phyloP scores from a whole-genome alignment of 2,888 invertebrate genomes.

The Catotricha subobsoleta region DNA sequence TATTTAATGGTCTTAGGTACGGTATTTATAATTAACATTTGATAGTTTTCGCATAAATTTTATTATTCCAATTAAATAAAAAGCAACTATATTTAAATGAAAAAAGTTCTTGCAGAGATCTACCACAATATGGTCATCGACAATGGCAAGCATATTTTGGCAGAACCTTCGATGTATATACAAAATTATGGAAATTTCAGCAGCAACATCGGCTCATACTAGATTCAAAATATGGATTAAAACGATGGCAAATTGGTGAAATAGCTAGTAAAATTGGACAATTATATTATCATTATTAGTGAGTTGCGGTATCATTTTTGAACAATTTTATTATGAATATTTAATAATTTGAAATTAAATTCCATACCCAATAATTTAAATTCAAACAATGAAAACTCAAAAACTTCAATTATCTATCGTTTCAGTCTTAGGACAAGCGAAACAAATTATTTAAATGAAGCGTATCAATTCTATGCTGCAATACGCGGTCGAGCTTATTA shows the following conservation, averaged over 20 bases:
- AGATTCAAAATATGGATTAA: conserved; percentile 84
- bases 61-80: no score
- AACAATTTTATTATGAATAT: background rate
- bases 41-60: no score
- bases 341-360: background rate
- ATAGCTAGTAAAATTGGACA: conserved; percentile 98
- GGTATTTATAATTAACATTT: no score
- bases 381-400: background rate
- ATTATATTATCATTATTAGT: conserved; percentile 97
- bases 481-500: conserved; percentile 88
- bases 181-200: conserved; percentile 95
- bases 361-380: no score
- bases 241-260: conserved; percentile 97
- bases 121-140: conserved; percentile 92
- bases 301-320: conserved; percentile 30
- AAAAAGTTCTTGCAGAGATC: conserved; percentile 46
- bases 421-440: conserved; percentile 82
- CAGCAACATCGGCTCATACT: conserved; percentile 84
- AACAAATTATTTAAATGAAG: conserved; percentile 88
- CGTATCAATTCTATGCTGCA: conserved; percentile 90
- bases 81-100: background rate
- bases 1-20: conserved; percentile 88
- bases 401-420: background rate
- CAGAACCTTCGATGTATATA: conserved; percentile 91
- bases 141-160: conserved; percentile 98